A percentile compares a stretch with the other conserved stretches of the same genome.
phyloP scores from a whole-genome alignment of 2,888 invertebrate species.

The Tipula unca region DNA sequence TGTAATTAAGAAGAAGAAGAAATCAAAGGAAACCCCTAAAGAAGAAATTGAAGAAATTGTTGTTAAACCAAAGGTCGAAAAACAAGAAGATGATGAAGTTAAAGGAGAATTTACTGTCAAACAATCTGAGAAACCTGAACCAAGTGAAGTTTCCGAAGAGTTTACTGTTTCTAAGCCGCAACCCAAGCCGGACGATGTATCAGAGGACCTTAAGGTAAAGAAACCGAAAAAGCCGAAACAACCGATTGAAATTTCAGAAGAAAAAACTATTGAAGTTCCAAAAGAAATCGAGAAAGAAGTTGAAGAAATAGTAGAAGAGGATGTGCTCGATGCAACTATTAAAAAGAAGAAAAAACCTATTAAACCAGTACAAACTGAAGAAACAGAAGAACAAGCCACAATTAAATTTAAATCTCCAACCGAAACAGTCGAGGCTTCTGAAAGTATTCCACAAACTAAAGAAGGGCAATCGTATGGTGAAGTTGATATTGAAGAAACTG shows the following conservation, averaged over 20 bases:
- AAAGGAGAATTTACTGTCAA: conserved; percentile 35
- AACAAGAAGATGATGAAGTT: conserved; percentile 36
- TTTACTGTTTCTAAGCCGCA: conserved; percentile 27
- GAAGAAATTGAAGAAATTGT: conserved; percentile 34
- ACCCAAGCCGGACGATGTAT: conserved; percentile 29
- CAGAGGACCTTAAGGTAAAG: conserved; percentile 33
- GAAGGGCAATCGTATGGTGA: conserved; percentile 41
- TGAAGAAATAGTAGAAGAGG: background rate
- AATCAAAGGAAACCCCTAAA: conserved; percentile 32
- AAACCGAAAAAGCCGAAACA: conserved; percentile 28
- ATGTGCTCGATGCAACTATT: background rate
- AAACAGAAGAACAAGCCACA: conserved; percentile 34
- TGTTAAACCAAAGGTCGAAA: conserved; percentile 29
- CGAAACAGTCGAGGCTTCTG: conserved; percentile 29
- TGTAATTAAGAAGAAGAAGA: conserved; percentile 29
- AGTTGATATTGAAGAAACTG: conserved; percentile 39
- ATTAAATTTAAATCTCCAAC: conserved; percentile 27
- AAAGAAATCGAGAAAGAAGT: conserved; percentile 22
- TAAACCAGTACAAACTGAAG: conserved; percentile 23
- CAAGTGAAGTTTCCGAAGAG: conserved; percentile 33
- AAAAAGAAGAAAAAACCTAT: background rate
- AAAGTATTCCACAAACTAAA: conserved; percentile 28
- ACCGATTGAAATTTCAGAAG: conserved; percentile 27
- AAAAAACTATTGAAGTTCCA: conserved; percentile 27
- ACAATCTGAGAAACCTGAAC: conserved; percentile 34